Evolutionary conservation across 64 coral and sea anemone genomes (phyloP).

Genomic region (Porites lutea): DNA sequence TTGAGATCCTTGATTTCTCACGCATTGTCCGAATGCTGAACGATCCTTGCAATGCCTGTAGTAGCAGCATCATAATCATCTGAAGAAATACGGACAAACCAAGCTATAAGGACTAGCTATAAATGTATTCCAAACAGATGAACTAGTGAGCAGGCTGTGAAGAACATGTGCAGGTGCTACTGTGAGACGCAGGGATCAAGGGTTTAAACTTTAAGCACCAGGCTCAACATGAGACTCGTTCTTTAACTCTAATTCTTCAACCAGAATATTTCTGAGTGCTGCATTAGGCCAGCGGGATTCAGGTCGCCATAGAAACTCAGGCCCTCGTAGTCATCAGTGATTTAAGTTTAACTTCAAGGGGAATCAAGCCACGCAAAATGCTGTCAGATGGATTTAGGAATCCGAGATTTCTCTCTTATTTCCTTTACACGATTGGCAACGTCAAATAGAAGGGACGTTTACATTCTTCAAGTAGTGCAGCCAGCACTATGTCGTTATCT

Average conservation of each 20-base stretch:
- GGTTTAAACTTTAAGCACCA: no score
- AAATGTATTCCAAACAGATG: slow-evolving; percentile 51
- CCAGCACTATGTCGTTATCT: slow-evolving; percentile 42
- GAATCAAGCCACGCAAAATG: slow-evolving; percentile 30
- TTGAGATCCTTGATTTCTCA: slow-evolving; percentile 30
- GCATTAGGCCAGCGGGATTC: slow-evolving; percentile 43
- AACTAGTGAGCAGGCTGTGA: not conserved
- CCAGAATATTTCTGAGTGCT: not conserved
- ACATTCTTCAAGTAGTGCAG: slow-evolving; percentile 65
- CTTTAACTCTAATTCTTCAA: slow-evolving; percentile 49
- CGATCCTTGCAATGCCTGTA: slow-evolving; percentile 14
- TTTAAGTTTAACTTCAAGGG: not conserved
- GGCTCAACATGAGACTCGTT: not conserved
- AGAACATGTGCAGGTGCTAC: no score
- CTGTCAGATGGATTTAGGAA: slow-evolving; percentile 32
- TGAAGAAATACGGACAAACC: slow-evolving; percentile 17
- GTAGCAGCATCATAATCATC: slow-evolving; percentile 52
- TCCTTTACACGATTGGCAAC: slow-evolving; percentile 49
- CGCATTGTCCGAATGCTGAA: slow-evolving; percentile 8
- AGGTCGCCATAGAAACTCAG: slow-evolving; percentile 47
- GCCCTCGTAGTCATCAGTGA: slow-evolving; percentile 45
- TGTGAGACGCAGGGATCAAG: not conserved
- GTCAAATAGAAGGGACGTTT: slow-evolving; percentile 47
- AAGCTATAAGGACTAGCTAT: slow-evolving; percentile 34
- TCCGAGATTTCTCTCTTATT: slow-evolving; percentile 36